Evolutionary conservation across 1,140 invertebrate genomes (phyloP).

Genomic region (Lepidurus couesii): DNA sequence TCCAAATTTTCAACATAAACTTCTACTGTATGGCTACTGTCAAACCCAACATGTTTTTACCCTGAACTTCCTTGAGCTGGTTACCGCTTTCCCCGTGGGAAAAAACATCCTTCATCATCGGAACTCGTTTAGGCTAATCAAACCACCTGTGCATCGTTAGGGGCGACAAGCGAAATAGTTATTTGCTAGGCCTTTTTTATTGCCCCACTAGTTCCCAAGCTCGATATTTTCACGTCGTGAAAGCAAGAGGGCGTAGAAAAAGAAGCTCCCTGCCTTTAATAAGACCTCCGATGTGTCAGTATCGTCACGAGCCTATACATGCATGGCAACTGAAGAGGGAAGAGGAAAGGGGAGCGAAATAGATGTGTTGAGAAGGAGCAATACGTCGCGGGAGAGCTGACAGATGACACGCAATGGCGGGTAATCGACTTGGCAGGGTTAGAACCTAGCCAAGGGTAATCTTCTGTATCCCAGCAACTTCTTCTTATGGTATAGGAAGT

Average conservation of each 20-base stretch:
- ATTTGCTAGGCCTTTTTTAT: not conserved
- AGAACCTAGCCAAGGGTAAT: not conserved
- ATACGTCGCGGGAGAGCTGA: not conserved
- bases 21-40: no score
- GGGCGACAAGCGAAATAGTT: not conserved
- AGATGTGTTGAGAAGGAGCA: not conserved
- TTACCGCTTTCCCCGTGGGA: no score
- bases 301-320: not conserved
- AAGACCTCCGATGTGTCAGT: not conserved
- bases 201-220: not conserved
- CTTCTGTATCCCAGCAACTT: not conserved
- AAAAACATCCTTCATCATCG: no score
- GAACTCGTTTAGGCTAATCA: not conserved
- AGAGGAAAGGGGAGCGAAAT: not conserved
- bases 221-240: not conserved
- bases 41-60: no score
- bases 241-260: not conserved
- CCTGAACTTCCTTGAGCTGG: no score
- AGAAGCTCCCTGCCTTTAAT: not conserved
- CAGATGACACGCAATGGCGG: not conserved
- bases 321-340: not conserved
- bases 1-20: no score
- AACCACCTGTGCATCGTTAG: not conserved
- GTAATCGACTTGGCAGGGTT: constrained; percentile 1
- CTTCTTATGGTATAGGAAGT: not conserved